These are phyloP conservation scores for Scelioninae gen. 2 DNA, from an alignment of 2,888 invertebrate genomes.

Conservation along the genomic window DNA sequence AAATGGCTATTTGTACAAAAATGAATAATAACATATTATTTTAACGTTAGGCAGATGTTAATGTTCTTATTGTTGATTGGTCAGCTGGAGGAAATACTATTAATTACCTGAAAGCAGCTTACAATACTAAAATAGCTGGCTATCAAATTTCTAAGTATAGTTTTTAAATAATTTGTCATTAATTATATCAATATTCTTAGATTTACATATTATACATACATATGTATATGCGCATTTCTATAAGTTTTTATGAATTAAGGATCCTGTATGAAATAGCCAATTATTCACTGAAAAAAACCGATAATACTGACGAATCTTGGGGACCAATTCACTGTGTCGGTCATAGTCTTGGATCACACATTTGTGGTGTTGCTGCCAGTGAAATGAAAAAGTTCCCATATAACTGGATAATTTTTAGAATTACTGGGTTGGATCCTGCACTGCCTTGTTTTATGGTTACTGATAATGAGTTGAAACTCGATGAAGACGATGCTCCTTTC, in stretches of 20 bases:
- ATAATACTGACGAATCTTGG: conserved; percentile 55
- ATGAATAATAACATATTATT: too few relatives aligned
- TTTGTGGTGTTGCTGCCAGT: conserved; percentile 78
- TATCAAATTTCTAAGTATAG: conserved; percentile 77
- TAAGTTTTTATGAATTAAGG: background rate
- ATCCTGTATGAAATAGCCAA: conserved; percentile 28
- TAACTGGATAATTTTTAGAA: conserved; percentile 68
- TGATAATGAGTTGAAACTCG: conserved; percentile 76
- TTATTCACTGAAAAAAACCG: background rate
- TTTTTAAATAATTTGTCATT: too few relatives aligned
- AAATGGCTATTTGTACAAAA: too few relatives aligned
- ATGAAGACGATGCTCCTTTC: conserved; percentile 78
- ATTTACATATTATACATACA: too few relatives aligned
- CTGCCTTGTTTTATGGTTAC: conserved; percentile 79
- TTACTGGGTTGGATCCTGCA: conserved; percentile 80
- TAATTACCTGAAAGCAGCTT: conserved; percentile 80
- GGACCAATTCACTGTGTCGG: conserved; percentile 78
- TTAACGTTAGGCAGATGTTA: conserved; percentile 77
- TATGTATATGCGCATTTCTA: too few relatives aligned
- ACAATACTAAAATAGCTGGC: conserved; percentile 79
- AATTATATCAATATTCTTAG: too few relatives aligned
- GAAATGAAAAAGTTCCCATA: conserved; percentile 75
- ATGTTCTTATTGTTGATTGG: conserved; percentile 82
- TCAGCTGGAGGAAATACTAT: conserved; percentile 79
- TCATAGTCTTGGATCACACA: conserved; percentile 81